These are phyloP conservation scores for Ptilorrhoa leucosticta DNA, from an alignment of 2,113 vertebrate genomes.

Conservation along the genomic window DNA sequence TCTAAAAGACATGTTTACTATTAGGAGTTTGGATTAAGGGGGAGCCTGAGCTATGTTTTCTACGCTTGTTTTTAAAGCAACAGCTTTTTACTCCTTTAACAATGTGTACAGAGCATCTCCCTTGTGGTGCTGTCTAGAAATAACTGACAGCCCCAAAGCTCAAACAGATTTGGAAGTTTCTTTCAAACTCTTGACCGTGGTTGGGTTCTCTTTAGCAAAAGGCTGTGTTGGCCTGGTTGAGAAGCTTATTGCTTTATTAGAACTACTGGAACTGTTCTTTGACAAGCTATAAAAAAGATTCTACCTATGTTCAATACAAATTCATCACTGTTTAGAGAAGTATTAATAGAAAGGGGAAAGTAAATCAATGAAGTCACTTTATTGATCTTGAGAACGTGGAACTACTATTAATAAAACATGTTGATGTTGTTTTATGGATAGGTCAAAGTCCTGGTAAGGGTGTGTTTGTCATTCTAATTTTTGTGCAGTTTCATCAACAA, in stretches of 20 bases:
- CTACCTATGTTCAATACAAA: not conserved
- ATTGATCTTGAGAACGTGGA: constrained; percentile 16
- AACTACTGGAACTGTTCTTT: not conserved
- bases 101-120: not conserved
- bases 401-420: constrained; percentile 49
- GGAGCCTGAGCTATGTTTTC: not conserved
- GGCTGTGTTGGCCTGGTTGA: not conserved
- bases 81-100: not conserved
- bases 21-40: not conserved
- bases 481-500: constrained; percentile 41
- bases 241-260: not conserved
- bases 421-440: not conserved
- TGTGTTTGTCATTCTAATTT: constrained; percentile 35
- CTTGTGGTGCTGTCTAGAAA: not conserved
- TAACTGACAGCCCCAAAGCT: not conserved
- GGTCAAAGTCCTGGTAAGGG: constrained; percentile 30
- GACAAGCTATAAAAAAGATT: not conserved
- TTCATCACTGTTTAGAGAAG: not conserved
- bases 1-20: not conserved
- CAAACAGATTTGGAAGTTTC: not conserved
- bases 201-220: not conserved
- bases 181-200: not conserved
- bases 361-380: constrained; percentile 29
- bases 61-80: not conserved
- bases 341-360: constrained; percentile 19